Conservation (phyloP, 2,797 vertebrate genomes). For the Thunnus albacares region DNA sequence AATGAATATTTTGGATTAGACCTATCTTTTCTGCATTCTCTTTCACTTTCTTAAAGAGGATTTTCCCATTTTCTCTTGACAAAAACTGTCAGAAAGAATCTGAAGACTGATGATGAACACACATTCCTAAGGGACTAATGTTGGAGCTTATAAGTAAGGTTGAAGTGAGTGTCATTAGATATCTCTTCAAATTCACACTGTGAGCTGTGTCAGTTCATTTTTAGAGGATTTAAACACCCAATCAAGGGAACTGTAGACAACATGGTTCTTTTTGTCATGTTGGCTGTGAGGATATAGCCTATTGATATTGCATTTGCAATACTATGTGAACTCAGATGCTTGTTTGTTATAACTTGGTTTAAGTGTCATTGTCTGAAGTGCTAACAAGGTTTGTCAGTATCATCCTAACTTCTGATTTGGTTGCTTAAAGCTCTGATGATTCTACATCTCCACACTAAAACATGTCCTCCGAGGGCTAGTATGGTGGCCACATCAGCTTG, state of each 20-base stretch:
- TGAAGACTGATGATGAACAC: constrained; percentile 4
- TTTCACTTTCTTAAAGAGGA: background rate
- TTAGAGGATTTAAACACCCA: constrained; percentile 11
- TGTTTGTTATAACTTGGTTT: constrained; percentile 37
- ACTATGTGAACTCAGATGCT: background rate
- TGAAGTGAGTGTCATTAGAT: constrained; percentile 29
- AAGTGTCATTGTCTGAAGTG: constrained; percentile 33
- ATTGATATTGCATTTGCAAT: constrained; percentile 12
- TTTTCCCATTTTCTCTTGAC: constrained; percentile 18
- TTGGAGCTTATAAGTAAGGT: constrained; percentile 17
- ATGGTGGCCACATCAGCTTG: constrained; percentile 59
- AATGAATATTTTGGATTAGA: constrained; percentile 1
- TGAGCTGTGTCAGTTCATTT: constrained; percentile 29
- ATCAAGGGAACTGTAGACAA: background rate
- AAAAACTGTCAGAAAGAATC: constrained; percentile 19
- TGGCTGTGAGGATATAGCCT: background rate
- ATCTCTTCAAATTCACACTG: constrained; percentile 24
- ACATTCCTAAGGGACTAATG: constrained; percentile 25
- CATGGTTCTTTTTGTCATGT: constrained; percentile 14
- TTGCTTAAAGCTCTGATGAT: constrained; percentile 60
- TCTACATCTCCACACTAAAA: constrained; percentile 53
- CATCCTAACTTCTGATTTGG: constrained; percentile 33
- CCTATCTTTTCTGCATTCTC: background rate
- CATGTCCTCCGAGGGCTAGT: constrained; percentile 51
- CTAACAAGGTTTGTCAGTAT: constrained; percentile 28